These are phyloP conservation scores for Phrynosoma blainvillii DNA, from an alignment of 2,113 vertebrate species.

Conservation along the genomic window DNA sequence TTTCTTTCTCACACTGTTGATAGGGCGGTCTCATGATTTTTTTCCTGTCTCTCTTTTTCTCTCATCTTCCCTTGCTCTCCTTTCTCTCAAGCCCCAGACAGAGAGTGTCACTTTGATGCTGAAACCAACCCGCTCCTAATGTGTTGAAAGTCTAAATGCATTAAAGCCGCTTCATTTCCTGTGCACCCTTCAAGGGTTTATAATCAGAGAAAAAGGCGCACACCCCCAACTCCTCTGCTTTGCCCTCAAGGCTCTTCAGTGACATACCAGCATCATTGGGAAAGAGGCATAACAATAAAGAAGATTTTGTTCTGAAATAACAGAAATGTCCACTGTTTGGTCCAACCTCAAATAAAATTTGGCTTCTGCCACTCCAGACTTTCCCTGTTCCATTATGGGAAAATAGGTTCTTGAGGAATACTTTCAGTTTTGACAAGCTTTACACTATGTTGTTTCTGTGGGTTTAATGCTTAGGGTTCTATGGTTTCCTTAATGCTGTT, in stretches of 20 bases:
- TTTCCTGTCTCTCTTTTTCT: background rate
- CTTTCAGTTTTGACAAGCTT: background rate
- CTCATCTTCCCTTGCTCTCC: conserved; percentile 39
- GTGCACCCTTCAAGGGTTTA: conserved; percentile 31
- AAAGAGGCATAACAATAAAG: background rate
- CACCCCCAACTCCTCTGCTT: background rate
- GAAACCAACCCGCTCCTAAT: conserved; percentile 55
- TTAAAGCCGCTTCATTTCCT: conserved; percentile 65
- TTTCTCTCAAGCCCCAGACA: conserved; percentile 31
- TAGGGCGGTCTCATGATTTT: background rate
- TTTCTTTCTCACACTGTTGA: background rate
- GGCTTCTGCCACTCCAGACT: background rate
- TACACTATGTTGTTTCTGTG: background rate
- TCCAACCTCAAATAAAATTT: background rate
- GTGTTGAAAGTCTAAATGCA: conserved; percentile 64
- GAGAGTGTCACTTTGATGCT: conserved; percentile 67
- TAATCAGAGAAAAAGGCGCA: background rate
- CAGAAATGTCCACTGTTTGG: background rate
- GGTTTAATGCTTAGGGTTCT: background rate
- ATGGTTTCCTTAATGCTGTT: background rate
- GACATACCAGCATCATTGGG: accelerated
- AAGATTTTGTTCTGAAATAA: background rate
- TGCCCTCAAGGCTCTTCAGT: background rate
- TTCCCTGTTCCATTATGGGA: background rate
- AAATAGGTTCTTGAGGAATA: background rate